These are phyloP conservation scores for Uloborus diversus DNA, from an alignment of 1,140 invertebrate genomes.

Conservation along the genomic window DNA sequence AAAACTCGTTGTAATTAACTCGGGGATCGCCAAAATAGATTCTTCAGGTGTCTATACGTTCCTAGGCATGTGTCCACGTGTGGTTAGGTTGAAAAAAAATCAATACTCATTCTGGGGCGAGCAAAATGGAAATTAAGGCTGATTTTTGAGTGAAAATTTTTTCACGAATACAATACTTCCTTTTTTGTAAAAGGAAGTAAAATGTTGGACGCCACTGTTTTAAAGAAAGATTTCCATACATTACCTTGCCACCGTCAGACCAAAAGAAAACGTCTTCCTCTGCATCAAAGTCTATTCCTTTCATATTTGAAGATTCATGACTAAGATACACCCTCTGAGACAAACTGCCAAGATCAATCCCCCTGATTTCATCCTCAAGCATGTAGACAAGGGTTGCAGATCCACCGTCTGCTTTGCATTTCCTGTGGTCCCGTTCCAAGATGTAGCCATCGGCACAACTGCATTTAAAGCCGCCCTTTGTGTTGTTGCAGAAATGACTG, in stretches of 20 bases:
- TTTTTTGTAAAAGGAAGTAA: too few species aligned
- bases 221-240: too few species aligned
- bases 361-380: conserved; percentile 53
- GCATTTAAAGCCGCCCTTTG: conserved; percentile 91
- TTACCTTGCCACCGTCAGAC: conserved; percentile 21
- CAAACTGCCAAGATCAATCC: conserved; percentile 11
- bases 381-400: conserved; percentile 11
- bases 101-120: too few species aligned
- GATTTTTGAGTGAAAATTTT: too few species aligned
- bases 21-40: too few species aligned
- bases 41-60: too few species aligned
- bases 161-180: too few species aligned
- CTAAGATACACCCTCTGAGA: background rate
- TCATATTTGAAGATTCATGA: background rate
- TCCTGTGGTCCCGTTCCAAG: conserved; percentile 72
- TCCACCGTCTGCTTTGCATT: background rate
- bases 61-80: too few species aligned
- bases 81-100: too few species aligned
- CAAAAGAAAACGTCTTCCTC: conserved; percentile 9
- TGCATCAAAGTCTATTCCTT: conserved; percentile 38
- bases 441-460: conserved; percentile 87
- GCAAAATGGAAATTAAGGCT: too few species aligned
- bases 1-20: too few species aligned
- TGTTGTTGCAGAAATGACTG: conserved; percentile 91
- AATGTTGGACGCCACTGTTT: too few species aligned